Evolutionary conservation across 2,797 vertebrate genomes (phyloP).

Genomic region (Sphenodon punctatus): DNA sequence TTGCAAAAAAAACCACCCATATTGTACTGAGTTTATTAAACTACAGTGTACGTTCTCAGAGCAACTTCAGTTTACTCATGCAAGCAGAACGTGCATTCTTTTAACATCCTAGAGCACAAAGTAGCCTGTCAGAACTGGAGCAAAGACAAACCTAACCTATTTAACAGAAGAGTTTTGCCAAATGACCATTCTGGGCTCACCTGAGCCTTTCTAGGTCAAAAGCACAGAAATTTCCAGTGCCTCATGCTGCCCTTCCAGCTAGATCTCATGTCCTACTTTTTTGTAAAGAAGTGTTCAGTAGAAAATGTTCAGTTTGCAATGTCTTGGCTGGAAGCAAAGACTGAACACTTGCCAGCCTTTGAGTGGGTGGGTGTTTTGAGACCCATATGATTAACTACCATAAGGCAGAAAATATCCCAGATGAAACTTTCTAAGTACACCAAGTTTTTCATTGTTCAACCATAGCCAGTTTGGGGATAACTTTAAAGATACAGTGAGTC

Average conservation of each 20-base stretch:
- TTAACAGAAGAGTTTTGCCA: constrained; percentile 6
- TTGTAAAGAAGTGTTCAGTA: neutral
- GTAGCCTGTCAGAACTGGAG: neutral
- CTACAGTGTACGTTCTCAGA: constrained; percentile 6
- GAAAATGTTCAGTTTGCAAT: neutral
- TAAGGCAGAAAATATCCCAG: neutral
- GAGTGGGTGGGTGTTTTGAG: neutral
- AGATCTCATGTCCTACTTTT: neutral
- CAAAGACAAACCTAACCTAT: constrained; percentile 1
- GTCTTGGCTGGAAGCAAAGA: neutral
- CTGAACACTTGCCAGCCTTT: neutral
- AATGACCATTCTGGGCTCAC: neutral
- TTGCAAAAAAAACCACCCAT: neutral
- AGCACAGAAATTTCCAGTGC: neutral
- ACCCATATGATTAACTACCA: neutral
- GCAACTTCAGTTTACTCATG: neutral
- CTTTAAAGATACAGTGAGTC: no score
- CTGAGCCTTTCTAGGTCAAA: neutral
- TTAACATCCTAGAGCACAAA: constrained; percentile 15
- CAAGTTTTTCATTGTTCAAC: neutral
- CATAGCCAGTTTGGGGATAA: no score
- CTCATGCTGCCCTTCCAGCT: neutral
- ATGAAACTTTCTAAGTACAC: neutral
- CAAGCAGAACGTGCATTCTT: neutral
- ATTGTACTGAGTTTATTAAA: neutral